Conservation (phyloP, 1,140 invertebrate species). For the Agrypnia vestita region DNA sequence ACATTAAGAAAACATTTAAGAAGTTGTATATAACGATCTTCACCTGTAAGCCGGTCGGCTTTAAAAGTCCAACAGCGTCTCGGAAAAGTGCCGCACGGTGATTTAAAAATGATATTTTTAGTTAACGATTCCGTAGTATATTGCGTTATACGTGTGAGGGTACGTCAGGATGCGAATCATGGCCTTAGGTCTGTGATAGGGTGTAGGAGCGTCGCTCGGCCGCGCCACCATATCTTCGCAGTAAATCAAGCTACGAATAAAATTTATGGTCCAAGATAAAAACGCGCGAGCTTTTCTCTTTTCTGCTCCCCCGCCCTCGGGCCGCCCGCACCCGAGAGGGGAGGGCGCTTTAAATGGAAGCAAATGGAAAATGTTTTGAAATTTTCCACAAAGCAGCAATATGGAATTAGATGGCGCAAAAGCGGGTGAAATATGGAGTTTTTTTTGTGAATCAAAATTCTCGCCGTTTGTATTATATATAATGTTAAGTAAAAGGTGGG, state of each 20-base stretch:
- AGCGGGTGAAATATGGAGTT: not conserved
- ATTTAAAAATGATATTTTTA: constrained; percentile 48
- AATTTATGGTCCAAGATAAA: constrained; percentile 76
- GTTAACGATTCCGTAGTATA: constrained; percentile 30
- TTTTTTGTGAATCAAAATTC: constrained; percentile 2
- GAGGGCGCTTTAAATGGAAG: constrained; percentile 34
- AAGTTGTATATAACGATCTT: no score
- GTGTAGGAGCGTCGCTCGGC: constrained; percentile 37
- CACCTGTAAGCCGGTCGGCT: not conserved
- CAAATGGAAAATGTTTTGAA: constrained; percentile 48
- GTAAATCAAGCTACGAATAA: constrained; percentile 76
- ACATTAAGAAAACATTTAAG: no score
- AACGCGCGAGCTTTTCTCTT: constrained; percentile 76
- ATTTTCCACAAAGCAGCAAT: constrained; percentile 42
- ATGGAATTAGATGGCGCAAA: constrained; percentile 32
- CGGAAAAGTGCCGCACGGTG: constrained; percentile 10
- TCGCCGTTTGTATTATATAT: not conserved
- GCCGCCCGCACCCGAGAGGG: constrained; percentile 33
- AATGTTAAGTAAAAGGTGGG: not conserved
- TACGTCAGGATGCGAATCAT: constrained; percentile 37
- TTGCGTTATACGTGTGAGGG: constrained; percentile 29
- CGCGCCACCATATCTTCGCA: constrained; percentile 70
- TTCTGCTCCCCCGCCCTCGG: constrained; percentile 62
- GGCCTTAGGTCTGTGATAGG: constrained; percentile 41
- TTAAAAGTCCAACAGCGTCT: constrained; percentile 10